A percentile compares a stretch with the other conserved stretches of the same genome.
phyloP scores from a whole-genome alignment of 2,113 vertebrate species.

The Eulemur macaco region DNA sequence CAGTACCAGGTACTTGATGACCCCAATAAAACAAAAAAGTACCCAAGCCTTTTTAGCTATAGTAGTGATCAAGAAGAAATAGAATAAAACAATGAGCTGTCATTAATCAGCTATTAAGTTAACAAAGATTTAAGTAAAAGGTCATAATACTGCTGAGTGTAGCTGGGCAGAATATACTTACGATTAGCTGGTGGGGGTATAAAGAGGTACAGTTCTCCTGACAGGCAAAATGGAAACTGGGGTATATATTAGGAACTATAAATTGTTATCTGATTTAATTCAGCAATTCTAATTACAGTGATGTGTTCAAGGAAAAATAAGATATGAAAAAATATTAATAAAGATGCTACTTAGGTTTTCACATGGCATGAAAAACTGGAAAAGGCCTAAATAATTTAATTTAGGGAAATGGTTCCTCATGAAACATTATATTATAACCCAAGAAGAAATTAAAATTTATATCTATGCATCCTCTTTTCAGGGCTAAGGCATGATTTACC shows the following conservation, averaged over 20 bases:
- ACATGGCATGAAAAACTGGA: neutral
- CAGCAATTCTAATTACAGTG: neutral
- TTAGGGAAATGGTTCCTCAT: neutral
- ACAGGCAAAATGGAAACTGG: neutral
- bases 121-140: neutral
- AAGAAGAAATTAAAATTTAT: neutral
- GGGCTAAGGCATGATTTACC: too few relatives aligned
- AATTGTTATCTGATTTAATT: neutral
- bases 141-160: neutral
- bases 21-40: neutral
- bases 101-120: neutral
- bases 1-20: neutral
- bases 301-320: neutral
- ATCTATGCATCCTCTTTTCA: neutral
- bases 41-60: neutral
- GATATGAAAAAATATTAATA: neutral
- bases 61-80: neutral
- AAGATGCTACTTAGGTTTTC: neutral
- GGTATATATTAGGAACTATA: neutral
- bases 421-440: neutral
- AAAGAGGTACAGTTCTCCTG: neutral
- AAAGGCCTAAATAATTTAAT: neutral
- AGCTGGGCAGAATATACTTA: neutral
- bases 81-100: neutral
- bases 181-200: neutral